phyloP scores from a whole-genome alignment of 2,888 invertebrate species.

The Blastobasis adustella region DNA sequence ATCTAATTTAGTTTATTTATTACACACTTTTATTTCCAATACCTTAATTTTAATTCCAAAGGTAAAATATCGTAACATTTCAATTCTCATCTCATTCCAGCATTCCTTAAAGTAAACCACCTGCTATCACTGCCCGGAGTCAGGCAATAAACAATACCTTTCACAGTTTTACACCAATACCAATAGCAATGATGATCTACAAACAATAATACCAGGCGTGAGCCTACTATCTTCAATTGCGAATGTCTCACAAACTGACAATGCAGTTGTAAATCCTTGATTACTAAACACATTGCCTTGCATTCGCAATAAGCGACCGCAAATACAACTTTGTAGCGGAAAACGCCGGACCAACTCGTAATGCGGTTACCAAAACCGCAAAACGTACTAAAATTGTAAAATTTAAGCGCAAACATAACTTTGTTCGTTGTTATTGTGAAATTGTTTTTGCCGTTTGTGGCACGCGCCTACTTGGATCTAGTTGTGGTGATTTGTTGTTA shows the following conservation, averaged over 20 bases:
- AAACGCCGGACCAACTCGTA: too few relatives aligned
- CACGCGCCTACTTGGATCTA: slow-evolving; percentile 50
- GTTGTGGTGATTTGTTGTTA: slow-evolving; percentile 36
- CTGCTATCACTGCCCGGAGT: not conserved
- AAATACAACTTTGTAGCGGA: too few relatives aligned
- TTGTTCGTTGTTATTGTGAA: slow-evolving; percentile 38
- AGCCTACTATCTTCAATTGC: slow-evolving; percentile 32
- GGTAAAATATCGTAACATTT: too few relatives aligned
- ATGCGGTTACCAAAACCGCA: too few relatives aligned
- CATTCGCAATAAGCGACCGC: too few relatives aligned
- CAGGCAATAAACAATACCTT: slow-evolving; percentile 25
- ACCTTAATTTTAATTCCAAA: too few relatives aligned
- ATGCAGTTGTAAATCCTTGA: not conserved
- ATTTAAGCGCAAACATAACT: slow-evolving; percentile 11
- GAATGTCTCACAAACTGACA: slow-evolving; percentile 1
- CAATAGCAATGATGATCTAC: slow-evolving; percentile 52
- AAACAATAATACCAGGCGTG: slow-evolving; percentile 54
- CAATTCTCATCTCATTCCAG: too few relatives aligned
- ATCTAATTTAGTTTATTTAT: too few relatives aligned
- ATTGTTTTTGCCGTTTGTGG: slow-evolving; percentile 50
- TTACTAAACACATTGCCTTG: too few relatives aligned
- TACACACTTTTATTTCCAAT: too few relatives aligned
- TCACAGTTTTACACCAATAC: slow-evolving; percentile 10
- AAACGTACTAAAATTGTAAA: not conserved
- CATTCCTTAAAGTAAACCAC: not conserved